Percentiles rank a stretch among this genome's conserved stretches.
These are phyloP conservation scores for Siphlonurus alternatus DNA, from an alignment of 2,888 invertebrate genomes.

Conservation along the genomic window DNA sequence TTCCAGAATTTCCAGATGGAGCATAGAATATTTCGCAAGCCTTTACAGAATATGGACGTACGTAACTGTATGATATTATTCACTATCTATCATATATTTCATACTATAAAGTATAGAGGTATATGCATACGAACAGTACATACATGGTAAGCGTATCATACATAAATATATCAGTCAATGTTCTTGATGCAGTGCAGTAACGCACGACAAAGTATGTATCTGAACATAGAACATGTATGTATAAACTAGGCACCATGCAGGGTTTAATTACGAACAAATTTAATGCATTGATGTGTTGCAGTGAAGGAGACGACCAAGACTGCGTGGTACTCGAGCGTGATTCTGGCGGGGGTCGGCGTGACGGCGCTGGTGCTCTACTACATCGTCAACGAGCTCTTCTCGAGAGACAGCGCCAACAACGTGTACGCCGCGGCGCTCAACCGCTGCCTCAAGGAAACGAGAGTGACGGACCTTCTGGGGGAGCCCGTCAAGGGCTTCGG, in stretches of 20 bases:
- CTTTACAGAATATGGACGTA: too few species aligned
- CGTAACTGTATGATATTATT: too few species aligned
- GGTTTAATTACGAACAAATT: too few species aligned
- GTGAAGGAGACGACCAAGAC: constrained; percentile 86
- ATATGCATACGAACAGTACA: not conserved
- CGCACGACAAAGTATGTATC: too few species aligned
- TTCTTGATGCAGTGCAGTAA: too few species aligned
- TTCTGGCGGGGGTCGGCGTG: constrained; percentile 61
- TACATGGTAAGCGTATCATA: not conserved
- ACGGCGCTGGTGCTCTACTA: constrained; percentile 70
- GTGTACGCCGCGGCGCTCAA: constrained; percentile 66
- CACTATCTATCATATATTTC: too few species aligned
- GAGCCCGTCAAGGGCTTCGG: constrained; percentile 78
- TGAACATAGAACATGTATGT: too few species aligned
- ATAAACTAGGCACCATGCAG: too few species aligned
- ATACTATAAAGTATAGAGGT: too few species aligned
- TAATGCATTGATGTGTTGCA: constrained; percentile 21
- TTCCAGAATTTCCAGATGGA: too few species aligned
- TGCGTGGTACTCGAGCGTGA: constrained; percentile 65
- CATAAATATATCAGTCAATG: too few species aligned
- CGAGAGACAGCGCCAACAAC: constrained; percentile 70
- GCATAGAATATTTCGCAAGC: too few species aligned
- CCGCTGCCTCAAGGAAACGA: constrained; percentile 53
- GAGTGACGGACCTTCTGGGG: constrained; percentile 71
- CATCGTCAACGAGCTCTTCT: constrained; percentile 73